phyloP scores from a whole-genome alignment of 2,888 invertebrate genomes.

The Gastrophysa polygoni region DNA sequence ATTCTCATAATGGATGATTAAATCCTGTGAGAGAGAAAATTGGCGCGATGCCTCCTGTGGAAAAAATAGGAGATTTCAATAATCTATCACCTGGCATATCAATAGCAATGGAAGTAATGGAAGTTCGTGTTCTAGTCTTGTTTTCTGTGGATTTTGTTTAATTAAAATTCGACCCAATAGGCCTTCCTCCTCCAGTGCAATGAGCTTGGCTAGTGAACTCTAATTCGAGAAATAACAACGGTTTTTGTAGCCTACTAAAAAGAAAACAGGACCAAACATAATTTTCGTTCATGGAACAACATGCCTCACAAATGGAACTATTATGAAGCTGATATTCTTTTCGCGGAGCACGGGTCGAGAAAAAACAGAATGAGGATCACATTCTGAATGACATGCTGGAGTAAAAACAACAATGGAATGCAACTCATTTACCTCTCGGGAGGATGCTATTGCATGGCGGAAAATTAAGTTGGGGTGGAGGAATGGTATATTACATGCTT shows the following conservation, averaged over 20 bases:
- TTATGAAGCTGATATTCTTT: constrained; percentile 15
- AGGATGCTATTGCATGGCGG: constrained; percentile 49
- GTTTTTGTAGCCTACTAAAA: background rate
- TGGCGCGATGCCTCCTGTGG: too few species aligned
- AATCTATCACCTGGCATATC: too few species aligned
- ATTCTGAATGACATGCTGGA: constrained; percentile 35
- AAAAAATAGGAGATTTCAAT: too few species aligned
- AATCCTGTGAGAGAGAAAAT: too few species aligned
- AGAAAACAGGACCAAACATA: background rate
- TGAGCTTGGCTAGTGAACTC: background rate
- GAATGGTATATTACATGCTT: constrained; percentile 36
- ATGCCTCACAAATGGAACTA: constrained; percentile 16
- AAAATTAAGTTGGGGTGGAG: constrained; percentile 52
- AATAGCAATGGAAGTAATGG: too few species aligned
- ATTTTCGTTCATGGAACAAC: constrained; percentile 9
- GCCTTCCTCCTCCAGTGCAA: background rate
- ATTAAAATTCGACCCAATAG: background rate
- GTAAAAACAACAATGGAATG: constrained; percentile 44
- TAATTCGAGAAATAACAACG: background rate
- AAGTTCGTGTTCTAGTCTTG: background rate
- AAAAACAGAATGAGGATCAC: constrained; percentile 10
- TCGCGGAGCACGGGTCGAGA: constrained; percentile 1
- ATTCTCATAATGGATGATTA: constrained; percentile 2
- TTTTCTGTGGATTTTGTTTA: background rate
- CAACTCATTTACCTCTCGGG: constrained; percentile 46